Base-by-base conservation (phyloP, 2,888 invertebrate genomes). In the Synergus itoensis region DNA sequence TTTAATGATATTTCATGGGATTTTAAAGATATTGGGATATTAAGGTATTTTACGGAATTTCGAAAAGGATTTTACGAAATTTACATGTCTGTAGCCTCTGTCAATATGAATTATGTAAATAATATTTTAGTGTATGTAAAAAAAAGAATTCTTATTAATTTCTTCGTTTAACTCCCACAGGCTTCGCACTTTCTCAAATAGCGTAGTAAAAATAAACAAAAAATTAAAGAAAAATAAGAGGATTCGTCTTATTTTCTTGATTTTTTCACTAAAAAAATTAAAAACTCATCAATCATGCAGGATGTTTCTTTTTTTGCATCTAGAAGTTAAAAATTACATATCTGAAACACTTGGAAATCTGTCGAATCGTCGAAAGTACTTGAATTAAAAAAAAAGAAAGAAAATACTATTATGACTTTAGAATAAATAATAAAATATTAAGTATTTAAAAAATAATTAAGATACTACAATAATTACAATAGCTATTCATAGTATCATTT, bases 61-160 rank as follows among this genome's bases (percentile, higher is more conserved):
- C 93, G 89, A 93, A 93, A 89, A 93, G 93, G 81, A 92, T 45
- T 45, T 12, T 45, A 12, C 11, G 14, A 12, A 45, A 45, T 45
- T 45, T 45, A 45, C 57, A 57, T 57, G 9, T 16, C n/a, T 18
- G 8, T 8, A 18, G 4, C 36, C 53, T 53, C 2, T 53, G 8
- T 53, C 53, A 2, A n/a, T 12, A 60, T 60, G 3, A 12, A 60
- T 28, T 60, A 28, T 28, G 28, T 28, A 14, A 28, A 60, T 60
- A 60, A 28, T 28, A 1, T 60, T 4, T 60, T 60, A 18, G 21
- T 21, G 21, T 28, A 60, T 60, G 12, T 53, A 28, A 28, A n/a
- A 53, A 48, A 48, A 14, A 18, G 53, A n/a, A 18, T 18, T n/a
- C 9, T 53, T 53, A 21, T 60, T 21, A 21, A 14, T 1, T 60